Base-by-base conservation (phyloP, 2,888 invertebrate species). In the Dorcus parallelipipedus region DNA sequence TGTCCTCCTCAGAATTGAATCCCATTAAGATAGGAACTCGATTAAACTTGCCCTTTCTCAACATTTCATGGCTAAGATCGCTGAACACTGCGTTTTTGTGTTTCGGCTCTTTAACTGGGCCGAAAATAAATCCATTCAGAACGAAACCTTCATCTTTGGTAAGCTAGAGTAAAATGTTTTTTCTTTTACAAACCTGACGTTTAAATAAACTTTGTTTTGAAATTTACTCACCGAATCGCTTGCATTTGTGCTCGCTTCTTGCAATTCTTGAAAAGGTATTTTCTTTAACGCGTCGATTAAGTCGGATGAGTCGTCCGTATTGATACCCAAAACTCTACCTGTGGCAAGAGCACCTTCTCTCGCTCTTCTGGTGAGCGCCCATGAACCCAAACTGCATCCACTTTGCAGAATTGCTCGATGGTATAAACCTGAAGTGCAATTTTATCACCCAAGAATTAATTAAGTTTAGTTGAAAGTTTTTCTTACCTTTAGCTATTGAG, bases 231-330 rank as follows among this genome's bases (percentile, higher is more conserved):
- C 51, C 40, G 45, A 38, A 47, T 47, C 9, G 6, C 38, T 47
- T 3, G 23, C 45, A 17, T 45, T 47, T 6, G 38, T 14, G 17
- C 39, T 39, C 8, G 45, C 20, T 20, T 38, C 33, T 23, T 45
- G 40, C 5, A 55, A 9, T 49, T 39, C 20, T 23, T 17, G 52
- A 14, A 48, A 49, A 47, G 68, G 61, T 4, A 70, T 43, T 54
- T 54, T 58, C 58, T 60, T 62, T 20, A 70, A 54, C 20, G 57
- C 57, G 33, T 66, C 54, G 5, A 69, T 48, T 20, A 69, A 49
- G 38, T 45, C 49, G 7, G 40, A 60, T 7, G 65, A 58, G 45
- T 45, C 20, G 8, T 9, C 9, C 1, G 45, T 45, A 17, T 10
- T 10, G 4, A 45, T 45, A 6, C 45, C 45, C 7, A 45, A 45